These are phyloP conservation scores for Daboia siamensis DNA, from an alignment of 2,113 vertebrate species.

Conservation along the genomic window DNA sequence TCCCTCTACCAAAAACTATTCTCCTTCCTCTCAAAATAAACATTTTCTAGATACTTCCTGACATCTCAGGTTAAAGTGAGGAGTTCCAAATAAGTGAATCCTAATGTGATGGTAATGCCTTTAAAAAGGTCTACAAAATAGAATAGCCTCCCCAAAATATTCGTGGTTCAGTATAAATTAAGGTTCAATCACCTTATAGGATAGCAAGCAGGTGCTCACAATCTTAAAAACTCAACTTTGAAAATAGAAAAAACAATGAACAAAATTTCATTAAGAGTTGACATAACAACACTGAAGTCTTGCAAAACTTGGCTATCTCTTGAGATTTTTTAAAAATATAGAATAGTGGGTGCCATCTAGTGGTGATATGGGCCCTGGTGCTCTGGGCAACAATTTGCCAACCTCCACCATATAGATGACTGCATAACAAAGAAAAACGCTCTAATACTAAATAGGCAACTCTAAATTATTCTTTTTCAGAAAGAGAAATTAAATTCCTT, in stretches of 20 bases:
- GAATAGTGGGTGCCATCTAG: background rate
- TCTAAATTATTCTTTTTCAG: background rate
- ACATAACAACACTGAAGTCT: background rate
- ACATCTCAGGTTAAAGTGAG: background rate
- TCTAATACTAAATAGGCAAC: background rate
- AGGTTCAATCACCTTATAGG: background rate
- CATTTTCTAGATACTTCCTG: background rate
- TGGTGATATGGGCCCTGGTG: background rate
- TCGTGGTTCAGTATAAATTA: background rate
- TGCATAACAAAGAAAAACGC: background rate
- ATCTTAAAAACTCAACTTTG: background rate
- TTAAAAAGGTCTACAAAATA: background rate
- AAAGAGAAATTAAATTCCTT: background rate
- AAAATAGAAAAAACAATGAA: background rate
- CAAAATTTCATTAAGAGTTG: background rate
- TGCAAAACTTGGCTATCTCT: background rate
- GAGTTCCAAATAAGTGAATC: background rate
- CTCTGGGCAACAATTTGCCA: background rate
- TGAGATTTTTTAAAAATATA: background rate
- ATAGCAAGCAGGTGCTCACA: background rate
- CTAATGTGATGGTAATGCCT: background rate
- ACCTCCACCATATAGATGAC: background rate
- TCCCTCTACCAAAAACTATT: background rate
- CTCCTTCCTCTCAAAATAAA: background rate
- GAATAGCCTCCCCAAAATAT: background rate